phyloP scores from a whole-genome alignment of 2,888 invertebrate species.

The Kuschelorhynchus macadamiae region DNA sequence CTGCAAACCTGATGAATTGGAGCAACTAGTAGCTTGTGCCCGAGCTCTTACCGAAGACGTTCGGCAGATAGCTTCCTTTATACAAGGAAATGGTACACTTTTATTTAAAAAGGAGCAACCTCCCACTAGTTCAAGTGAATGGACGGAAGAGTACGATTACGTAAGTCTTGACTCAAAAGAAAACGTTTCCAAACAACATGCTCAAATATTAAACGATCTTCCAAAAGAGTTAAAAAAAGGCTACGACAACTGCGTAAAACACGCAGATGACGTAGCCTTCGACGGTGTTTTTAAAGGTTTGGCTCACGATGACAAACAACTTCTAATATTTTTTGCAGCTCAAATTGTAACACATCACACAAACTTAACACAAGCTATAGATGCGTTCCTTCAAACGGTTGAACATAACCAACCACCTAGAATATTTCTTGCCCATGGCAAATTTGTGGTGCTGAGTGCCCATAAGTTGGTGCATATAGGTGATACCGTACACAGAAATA shows the following conservation, averaged over 20 bases:
- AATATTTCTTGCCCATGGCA: slow-evolving; percentile 92
- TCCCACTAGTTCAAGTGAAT: slow-evolving; percentile 55
- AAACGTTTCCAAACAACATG: slow-evolving; percentile 78
- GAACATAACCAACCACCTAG: slow-evolving; percentile 95
- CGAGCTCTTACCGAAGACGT: slow-evolving; percentile 91
- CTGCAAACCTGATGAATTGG: slow-evolving; percentile 84
- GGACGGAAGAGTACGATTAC: slow-evolving; percentile 88
- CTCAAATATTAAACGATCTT: slow-evolving; percentile 80
- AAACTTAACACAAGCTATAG: slow-evolving; percentile 89
- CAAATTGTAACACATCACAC: slow-evolving; percentile 89
- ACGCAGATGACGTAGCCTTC: slow-evolving; percentile 77
- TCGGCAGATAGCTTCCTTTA: slow-evolving; percentile 89
- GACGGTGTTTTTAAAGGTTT: slow-evolving; percentile 71
- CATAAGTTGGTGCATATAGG: slow-evolving; percentile 95
- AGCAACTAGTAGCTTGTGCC: slow-evolving; percentile 90
- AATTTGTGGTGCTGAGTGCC: slow-evolving; percentile 94
- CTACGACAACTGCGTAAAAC: slow-evolving; percentile 82
- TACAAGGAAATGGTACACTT: slow-evolving; percentile 87
- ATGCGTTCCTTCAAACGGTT: slow-evolving; percentile 91
- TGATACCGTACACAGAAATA: slow-evolving; percentile 91
- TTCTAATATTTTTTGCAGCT: slow-evolving; percentile 89
- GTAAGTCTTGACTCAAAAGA: slow-evolving; percentile 87
- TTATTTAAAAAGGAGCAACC: slow-evolving; percentile 78
- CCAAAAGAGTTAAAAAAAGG: slow-evolving; percentile 82
- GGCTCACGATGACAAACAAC: slow-evolving; percentile 85